Evolutionary conservation across 2,888 invertebrate genomes (phyloP).

Genomic region (Melanargia galathea): DNA sequence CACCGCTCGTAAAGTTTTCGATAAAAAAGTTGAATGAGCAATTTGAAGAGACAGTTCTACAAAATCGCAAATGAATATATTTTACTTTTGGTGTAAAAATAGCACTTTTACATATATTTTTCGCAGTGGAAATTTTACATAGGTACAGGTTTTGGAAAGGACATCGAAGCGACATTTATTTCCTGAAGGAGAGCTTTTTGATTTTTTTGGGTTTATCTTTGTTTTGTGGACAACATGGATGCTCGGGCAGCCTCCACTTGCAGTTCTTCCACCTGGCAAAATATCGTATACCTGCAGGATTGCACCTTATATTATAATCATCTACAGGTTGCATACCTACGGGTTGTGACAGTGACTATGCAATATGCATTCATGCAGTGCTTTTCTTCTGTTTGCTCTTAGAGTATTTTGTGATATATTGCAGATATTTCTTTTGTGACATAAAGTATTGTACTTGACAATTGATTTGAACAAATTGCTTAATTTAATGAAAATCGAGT

Average conservation of each 20-base stretch:
- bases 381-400: conserved; percentile 42
- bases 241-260: conserved; percentile 89
- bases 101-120: conserved; percentile 71
- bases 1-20: conserved; percentile 75
- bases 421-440: conserved; percentile 25
- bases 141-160: conserved; percentile 65
- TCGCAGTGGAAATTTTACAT: conserved; percentile 71
- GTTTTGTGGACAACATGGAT: conserved; percentile 84
- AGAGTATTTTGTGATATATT: conserved; percentile 26
- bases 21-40: conserved; percentile 72
- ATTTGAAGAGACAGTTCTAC: conserved; percentile 69
- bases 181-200: conserved; percentile 79
- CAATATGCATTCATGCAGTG: conserved; percentile 62
- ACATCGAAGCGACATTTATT: conserved; percentile 75
- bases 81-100: conserved; percentile 74
- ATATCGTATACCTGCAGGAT: conserved; percentile 89
- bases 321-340: conserved; percentile 76
- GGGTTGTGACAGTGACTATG: conserved; percentile 55
- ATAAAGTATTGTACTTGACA: conserved; percentile 20
- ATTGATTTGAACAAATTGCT: conserved; percentile 18
- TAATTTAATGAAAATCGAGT: conserved; percentile 24
- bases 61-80: conserved; percentile 66
- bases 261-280: conserved; percentile 92
- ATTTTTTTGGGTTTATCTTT: conserved; percentile 79
- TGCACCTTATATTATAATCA: conserved; percentile 81